phyloP scores from a whole-genome alignment of 2,113 vertebrate species.

The Anoplopoma fimbria region DNA sequence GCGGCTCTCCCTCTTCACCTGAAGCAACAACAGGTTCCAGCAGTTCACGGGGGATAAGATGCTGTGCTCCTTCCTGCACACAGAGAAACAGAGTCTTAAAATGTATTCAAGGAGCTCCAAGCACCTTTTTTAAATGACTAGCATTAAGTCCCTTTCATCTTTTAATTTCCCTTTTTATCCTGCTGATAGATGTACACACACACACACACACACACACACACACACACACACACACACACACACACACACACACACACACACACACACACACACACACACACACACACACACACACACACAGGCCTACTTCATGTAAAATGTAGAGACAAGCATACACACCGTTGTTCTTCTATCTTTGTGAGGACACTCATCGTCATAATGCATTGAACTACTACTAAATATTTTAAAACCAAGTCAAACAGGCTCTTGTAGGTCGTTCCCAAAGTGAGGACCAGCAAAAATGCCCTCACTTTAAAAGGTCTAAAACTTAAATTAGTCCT shows the following conservation, averaged over 20 bases:
- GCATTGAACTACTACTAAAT: too few species aligned
- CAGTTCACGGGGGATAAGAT: conserved; percentile 96
- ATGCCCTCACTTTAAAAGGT: too few species aligned
- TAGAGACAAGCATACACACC: conserved; percentile 4
- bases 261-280: not conserved
- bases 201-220: not conserved
- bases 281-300: not conserved
- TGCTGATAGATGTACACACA: conserved; percentile 4
- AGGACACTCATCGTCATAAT: too few species aligned
- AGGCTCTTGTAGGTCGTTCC: too few species aligned
- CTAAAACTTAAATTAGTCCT: too few species aligned
- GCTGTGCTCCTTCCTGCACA: conserved; percentile 92
- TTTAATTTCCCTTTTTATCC: conserved; percentile 15
- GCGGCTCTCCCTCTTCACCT: conserved; percentile 97
- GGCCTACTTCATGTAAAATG: not conserved
- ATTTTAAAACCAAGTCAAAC: too few species aligned
- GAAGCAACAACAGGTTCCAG: conserved; percentile 97
- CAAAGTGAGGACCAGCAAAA: too few species aligned
- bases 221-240: not conserved
- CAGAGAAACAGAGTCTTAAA: conserved; percentile 1
- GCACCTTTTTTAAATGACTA: conserved; percentile 16
- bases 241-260: not conserved
- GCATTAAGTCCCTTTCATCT: conserved; percentile 30
- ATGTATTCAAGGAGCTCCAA: not conserved
- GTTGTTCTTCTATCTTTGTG: too few species aligned